These are phyloP conservation scores for Pardalotus punctatus DNA, from an alignment of 2,113 vertebrate genomes.

Conservation along the genomic window DNA sequence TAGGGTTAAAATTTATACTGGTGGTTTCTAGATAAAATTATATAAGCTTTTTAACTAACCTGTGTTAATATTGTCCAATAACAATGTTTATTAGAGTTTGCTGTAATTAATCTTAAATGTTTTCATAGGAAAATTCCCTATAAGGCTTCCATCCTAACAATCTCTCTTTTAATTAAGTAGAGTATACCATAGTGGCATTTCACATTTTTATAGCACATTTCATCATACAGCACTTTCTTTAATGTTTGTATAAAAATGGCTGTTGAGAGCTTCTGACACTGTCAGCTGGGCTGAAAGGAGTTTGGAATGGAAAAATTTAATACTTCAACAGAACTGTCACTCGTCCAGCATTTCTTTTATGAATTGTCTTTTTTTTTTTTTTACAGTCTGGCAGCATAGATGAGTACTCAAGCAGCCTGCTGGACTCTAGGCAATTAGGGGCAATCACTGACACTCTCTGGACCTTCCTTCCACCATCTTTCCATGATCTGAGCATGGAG, in stretches of 20 bases:
- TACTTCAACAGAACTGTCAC: not conserved
- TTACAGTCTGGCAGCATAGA: not conserved
- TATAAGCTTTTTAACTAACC: not conserved
- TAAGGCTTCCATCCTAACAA: not conserved
- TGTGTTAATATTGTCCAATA: not conserved
- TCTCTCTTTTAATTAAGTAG: not conserved
- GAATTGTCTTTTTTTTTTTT: not conserved
- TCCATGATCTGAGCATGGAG: not conserved
- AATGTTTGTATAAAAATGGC: not conserved
- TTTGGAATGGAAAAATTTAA: not conserved
- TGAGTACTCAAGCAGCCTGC: not conserved
- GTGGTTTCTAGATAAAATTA: not conserved
- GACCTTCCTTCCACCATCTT: not conserved
- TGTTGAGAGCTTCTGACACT: not conserved
- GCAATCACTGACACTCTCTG: not conserved
- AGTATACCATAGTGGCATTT: not conserved
- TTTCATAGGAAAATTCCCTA: not conserved
- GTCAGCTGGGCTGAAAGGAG: not conserved
- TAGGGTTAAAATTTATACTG: not conserved
- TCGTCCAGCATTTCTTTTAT: not conserved
- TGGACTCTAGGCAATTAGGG: not conserved
- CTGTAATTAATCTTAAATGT: not conserved
- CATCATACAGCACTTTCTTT: not conserved
- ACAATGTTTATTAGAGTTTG: not conserved
- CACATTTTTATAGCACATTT: not conserved